Conservation (phyloP, 92 coral and sea anemone genomes). For the Bergia sp. region DNA sequence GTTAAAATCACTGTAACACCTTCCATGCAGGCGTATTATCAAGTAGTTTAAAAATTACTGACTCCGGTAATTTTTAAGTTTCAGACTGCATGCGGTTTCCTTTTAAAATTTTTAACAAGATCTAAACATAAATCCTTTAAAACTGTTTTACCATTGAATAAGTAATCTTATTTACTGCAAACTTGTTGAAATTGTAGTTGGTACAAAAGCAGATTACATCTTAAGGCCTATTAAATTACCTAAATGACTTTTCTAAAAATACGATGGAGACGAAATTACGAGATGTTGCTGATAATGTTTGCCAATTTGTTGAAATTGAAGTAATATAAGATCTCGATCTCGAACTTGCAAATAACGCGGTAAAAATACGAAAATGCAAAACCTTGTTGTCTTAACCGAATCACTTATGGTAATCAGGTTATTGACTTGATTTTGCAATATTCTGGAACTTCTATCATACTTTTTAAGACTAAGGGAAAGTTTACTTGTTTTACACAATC, state of each 20-base stretch:
- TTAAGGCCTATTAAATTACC: conserved; percentile 7
- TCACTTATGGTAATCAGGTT: neutral
- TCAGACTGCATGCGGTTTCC: neutral
- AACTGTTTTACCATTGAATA: neutral
- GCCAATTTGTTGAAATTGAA: conserved; percentile 17
- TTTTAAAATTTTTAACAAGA: neutral
- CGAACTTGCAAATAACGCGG: neutral
- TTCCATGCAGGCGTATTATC: neutral
- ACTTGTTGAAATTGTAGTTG: neutral
- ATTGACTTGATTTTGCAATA: neutral
- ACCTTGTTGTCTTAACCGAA: neutral
- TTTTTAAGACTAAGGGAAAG: neutral
- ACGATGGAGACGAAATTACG: neutral
- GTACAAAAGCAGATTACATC: neutral
- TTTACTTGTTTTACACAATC: neutral
- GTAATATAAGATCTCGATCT: neutral
- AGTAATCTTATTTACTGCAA: neutral
- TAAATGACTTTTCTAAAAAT: neutral
- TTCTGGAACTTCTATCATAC: neutral
- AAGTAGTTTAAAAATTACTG: neutral
- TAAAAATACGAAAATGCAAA: neutral
- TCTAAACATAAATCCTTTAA: neutral
- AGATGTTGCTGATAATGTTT: conserved; percentile 24
- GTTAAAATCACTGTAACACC: neutral
- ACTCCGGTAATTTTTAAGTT: neutral